Conservation (phyloP, 2,113 vertebrate species). For the Hippocampus barbouri region DNA sequence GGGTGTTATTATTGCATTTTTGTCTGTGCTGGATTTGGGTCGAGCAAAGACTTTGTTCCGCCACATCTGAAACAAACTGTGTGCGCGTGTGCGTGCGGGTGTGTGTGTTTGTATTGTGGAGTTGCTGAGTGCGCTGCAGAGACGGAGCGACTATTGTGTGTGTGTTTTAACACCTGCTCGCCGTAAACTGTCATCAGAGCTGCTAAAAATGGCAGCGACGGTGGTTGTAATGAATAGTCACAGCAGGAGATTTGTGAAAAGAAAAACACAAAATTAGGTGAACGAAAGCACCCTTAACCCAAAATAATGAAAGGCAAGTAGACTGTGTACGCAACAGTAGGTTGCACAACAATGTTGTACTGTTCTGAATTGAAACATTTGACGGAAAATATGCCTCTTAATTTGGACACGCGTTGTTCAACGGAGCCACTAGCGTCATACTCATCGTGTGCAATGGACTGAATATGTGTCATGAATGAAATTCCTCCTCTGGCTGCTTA, state of each 20-base stretch:
- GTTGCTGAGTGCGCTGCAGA: background rate
- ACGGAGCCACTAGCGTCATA: too few species aligned
- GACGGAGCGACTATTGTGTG: background rate
- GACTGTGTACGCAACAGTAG: background rate
- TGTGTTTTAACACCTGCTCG: background rate
- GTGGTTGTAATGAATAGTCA: background rate
- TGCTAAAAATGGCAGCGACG: background rate
- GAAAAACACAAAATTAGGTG: background rate
- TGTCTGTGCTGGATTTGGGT: constrained; percentile 26
- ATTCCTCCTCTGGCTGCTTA: too few species aligned
- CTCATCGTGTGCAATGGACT: too few species aligned
- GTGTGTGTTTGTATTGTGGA: background rate
- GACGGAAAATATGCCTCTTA: background rate
- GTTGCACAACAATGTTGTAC: background rate
- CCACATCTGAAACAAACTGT: background rate
- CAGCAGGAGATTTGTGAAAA: background rate
- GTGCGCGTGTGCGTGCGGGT: background rate
- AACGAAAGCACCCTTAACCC: background rate
- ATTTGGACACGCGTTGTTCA: background rate
- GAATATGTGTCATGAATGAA: too few species aligned
- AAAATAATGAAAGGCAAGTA: background rate
- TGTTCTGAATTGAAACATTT: background rate
- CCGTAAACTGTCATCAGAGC: constrained; percentile 3
- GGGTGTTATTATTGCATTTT: constrained; percentile 8
- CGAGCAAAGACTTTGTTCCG: constrained; percentile 21